phyloP scores from a whole-genome alignment of 2,113 vertebrate genomes.

The Sciurus niger region DNA sequence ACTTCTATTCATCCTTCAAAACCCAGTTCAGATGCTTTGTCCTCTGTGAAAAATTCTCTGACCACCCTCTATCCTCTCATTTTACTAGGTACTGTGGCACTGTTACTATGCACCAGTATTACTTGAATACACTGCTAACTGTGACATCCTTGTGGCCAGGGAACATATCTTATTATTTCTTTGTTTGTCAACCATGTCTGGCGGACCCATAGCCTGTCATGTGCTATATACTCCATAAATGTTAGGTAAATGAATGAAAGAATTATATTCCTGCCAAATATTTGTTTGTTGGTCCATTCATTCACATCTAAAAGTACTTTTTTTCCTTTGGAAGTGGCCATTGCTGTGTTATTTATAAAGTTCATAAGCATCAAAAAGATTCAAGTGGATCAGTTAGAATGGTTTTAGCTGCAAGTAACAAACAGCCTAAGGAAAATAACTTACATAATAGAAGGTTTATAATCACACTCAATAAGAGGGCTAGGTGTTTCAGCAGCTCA shows the following conservation, averaged over 20 bases:
- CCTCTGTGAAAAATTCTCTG: not conserved
- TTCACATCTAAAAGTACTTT: constrained; percentile 60
- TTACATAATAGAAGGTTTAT: not conserved
- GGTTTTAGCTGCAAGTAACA: constrained; percentile 32
- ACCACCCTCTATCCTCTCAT: not conserved
- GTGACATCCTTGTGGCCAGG: not conserved
- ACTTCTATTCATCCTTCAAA: constrained; percentile 15
- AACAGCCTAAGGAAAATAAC: not conserved
- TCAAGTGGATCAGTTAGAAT: not conserved
- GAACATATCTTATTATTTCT: not conserved
- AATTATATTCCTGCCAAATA: not conserved
- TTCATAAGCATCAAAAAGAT: not conserved
- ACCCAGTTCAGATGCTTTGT: not conserved
- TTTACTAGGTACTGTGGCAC: not conserved
- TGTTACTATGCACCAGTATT: not conserved
- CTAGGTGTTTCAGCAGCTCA: not conserved
- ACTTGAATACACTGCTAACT: not conserved
- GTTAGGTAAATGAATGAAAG: constrained; percentile 7
- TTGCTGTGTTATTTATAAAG: constrained; percentile 44
- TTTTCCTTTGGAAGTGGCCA: constrained; percentile 34
- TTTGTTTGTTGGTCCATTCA: not conserved
- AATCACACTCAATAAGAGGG: not conserved
- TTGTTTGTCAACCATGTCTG: not conserved
- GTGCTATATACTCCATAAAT: not conserved
- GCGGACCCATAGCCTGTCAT: not conserved